A percentile compares a stretch with the other conserved stretches of the same genome.
These are phyloP conservation scores for Gouania willdenowi DNA, from an alignment of 2,797 vertebrate genomes.

Conservation along the genomic window DNA sequence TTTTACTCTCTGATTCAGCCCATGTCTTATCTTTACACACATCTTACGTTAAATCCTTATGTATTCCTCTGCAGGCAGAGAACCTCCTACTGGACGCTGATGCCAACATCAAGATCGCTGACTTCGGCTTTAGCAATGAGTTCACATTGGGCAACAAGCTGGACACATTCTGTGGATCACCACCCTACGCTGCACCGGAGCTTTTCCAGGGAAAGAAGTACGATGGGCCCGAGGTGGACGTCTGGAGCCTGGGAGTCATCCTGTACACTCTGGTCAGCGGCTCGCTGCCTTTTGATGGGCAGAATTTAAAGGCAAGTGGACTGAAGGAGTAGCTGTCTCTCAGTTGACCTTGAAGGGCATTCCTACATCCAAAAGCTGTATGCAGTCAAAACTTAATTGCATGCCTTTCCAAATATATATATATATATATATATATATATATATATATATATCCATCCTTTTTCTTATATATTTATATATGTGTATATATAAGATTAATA, in stretches of 20 bases:
- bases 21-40: slow-evolving; percentile 6
- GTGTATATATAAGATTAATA: too few species aligned
- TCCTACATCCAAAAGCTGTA: too few species aligned
- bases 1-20: not conserved
- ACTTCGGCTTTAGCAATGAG: slow-evolving; percentile 93
- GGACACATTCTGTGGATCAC: slow-evolving; percentile 91
- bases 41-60: too few species aligned
- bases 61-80: slow-evolving; percentile 82
- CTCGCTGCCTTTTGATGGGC: slow-evolving; percentile 94
- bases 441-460: too few species aligned
- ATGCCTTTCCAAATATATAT: too few species aligned
- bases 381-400: too few species aligned
- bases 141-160: slow-evolving; percentile 88
- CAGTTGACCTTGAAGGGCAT: too few species aligned
- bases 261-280: slow-evolving; percentile 95
- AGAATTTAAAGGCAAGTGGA: slow-evolving; percentile 91
- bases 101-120: slow-evolving; percentile 89
- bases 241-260: slow-evolving; percentile 93
- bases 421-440: too few species aligned
- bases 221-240: slow-evolving; percentile 88
- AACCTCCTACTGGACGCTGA: slow-evolving; percentile 88
- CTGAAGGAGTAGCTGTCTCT: too few species aligned
- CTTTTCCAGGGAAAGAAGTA: slow-evolving; percentile 91
- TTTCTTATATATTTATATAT: too few species aligned
- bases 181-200: slow-evolving; percentile 79